Conservation (phyloP, 2,888 invertebrate genomes). For the Cephus pygmeus region DNA sequence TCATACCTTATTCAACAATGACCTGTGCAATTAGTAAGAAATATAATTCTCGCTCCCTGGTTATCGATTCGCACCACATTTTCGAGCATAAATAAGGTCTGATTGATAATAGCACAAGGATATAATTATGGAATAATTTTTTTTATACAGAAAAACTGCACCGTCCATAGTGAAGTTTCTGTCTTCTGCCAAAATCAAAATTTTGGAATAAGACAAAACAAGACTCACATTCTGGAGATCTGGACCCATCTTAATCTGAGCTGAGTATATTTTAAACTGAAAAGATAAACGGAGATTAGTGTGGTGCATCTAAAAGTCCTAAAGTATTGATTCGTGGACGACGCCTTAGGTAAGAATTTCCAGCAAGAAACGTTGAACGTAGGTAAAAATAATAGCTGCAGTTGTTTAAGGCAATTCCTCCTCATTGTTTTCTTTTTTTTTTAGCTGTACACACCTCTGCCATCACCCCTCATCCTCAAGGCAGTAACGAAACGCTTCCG, state of each 20-base stretch:
- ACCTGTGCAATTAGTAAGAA: slow-evolving; percentile 33
- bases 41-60: not conserved
- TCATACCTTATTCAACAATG: slow-evolving; percentile 43
- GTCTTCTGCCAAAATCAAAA: not conserved
- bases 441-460: not conserved
- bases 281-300: slow-evolving; percentile 15
- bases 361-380: not conserved
- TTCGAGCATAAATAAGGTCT: not conserved
- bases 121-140: not conserved
- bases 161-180: not conserved
- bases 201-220: not conserved
- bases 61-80: not conserved
- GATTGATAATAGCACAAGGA: not conserved
- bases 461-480: not conserved
- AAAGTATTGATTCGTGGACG: slow-evolving; percentile 17
- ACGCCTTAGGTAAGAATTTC: not conserved
- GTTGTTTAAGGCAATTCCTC: not conserved
- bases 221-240: not conserved
- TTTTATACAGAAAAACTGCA: not conserved
- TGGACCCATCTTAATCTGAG: not conserved
- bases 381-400: not conserved
- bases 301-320: slow-evolving; percentile 18
- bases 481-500: not conserved
- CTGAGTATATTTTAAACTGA: slow-evolving; percentile 22
- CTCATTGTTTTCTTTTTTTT: not conserved